Conservation (phyloP, 2,797 vertebrate species). For the Eulemur mongoz region DNA sequence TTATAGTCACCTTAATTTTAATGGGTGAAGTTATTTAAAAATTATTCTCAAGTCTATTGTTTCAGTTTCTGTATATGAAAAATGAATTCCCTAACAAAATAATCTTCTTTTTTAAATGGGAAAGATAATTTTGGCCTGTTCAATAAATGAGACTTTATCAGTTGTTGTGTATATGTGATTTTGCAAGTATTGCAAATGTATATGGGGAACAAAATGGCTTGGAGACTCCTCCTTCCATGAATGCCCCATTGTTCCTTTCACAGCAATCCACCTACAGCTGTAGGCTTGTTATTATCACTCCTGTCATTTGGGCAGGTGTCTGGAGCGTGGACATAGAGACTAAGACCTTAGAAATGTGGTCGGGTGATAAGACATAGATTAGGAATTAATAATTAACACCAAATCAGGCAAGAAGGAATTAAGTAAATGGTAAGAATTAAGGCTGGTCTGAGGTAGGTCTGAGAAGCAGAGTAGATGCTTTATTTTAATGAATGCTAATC, state of each 20-base stretch:
- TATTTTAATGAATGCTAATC: constrained; percentile 35
- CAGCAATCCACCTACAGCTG: neutral
- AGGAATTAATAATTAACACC: constrained; percentile 42
- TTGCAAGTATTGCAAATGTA: neutral
- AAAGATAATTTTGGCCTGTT: neutral
- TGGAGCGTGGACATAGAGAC: neutral
- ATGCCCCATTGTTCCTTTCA: neutral
- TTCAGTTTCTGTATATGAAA: neutral
- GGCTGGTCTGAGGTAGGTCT: neutral
- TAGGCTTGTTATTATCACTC: neutral
- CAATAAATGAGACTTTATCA: neutral
- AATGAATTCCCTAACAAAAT: neutral
- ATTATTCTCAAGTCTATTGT: constrained; percentile 2
- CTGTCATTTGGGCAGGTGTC: constrained; percentile 13
- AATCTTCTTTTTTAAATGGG: neutral
- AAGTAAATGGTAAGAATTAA: constrained; percentile 2
- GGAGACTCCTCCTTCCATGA: neutral
- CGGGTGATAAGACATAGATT: neutral
- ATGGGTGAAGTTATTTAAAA: neutral
- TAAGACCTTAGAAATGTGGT: neutral
- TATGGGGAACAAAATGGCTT: neutral
- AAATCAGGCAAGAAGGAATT: constrained; percentile 9
- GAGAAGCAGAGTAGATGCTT: neutral
- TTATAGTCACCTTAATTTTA: neutral
- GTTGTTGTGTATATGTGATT: neutral